Conservation (phyloP, 2,888 invertebrate species). For the Germaria angustata region DNA sequence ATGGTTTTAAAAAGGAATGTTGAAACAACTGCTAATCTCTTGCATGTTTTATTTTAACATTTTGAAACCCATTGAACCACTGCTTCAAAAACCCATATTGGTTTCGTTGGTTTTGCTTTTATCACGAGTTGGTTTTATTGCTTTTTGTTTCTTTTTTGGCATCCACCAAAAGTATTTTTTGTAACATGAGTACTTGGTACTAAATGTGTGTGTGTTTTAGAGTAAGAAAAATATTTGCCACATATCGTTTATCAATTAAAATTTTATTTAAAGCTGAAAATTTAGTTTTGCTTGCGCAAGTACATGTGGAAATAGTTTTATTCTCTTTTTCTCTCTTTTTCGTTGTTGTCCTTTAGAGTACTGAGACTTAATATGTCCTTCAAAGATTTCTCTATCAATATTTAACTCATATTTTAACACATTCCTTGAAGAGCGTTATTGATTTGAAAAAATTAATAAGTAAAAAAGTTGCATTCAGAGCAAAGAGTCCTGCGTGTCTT, state of each 20-base stretch:
- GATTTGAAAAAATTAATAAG: no score
- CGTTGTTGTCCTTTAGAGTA: background rate
- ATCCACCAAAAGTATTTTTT: background rate
- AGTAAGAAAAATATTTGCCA: slow-evolving; percentile 18
- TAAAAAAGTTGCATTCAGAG: no score
- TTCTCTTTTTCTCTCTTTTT: background rate
- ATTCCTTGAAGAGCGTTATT: no score
- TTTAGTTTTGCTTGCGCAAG: no score
- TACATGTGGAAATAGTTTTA: no score
- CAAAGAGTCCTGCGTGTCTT: no score
- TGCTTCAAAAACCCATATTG: background rate
- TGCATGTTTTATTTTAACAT: slow-evolving; percentile 5
- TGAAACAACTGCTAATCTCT: slow-evolving; percentile 43
- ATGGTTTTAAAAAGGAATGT: slow-evolving; percentile 12
- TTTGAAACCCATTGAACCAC: slow-evolving; percentile 27
- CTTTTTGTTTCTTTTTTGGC: background rate
- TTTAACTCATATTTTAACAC: no score
- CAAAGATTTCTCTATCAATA: no score
- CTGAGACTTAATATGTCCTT: no score
- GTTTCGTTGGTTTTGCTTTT: background rate
- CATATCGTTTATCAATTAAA: slow-evolving; percentile 21
- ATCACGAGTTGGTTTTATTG: background rate
- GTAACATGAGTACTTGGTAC: background rate
- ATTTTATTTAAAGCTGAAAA: no score
- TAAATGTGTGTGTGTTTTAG: slow-evolving; percentile 2